A percentile compares a stretch with the other conserved stretches of the same genome.
Evolutionary conservation across 2,113 vertebrate genomes (phyloP).

Genomic region (Ageneiosus marmoratus): DNA sequence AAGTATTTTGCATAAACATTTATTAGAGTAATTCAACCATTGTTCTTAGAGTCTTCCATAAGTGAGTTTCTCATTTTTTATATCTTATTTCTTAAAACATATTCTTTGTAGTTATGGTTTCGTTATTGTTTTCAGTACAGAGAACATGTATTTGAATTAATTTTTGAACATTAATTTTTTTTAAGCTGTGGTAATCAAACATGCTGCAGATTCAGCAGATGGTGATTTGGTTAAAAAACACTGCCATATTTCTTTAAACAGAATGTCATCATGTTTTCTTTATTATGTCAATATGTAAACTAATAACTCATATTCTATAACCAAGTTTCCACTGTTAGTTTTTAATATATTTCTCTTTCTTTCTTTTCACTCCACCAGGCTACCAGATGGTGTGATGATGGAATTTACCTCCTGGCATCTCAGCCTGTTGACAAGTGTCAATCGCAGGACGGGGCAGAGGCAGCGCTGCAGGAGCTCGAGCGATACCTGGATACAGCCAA

Average conservation of each 20-base stretch:
- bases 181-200: background rate
- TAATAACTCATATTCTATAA: constrained; percentile 1
- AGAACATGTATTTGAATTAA: background rate
- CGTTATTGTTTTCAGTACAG: background rate
- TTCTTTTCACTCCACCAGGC: constrained; percentile 70
- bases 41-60: background rate
- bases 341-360: background rate
- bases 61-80: background rate
- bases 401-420: constrained; percentile 91
- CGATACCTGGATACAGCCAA: constrained; percentile 83
- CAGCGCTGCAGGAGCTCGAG: constrained; percentile 92
- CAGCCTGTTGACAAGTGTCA: constrained; percentile 97
- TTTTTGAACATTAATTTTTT: too few species aligned
- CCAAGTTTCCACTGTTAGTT: background rate
- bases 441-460: constrained; percentile 93
- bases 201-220: background rate
- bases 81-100: too few species aligned
- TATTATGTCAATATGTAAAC: background rate
- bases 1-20: background rate
- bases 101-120: background rate
- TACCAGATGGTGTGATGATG: constrained; percentile 90
- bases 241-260: background rate
- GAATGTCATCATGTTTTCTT: background rate
- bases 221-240: background rate
- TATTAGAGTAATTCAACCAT: background rate